Evolutionary conservation across 2,797 vertebrate species (phyloP).

Genomic region (Propithecus perrieri): DNA sequence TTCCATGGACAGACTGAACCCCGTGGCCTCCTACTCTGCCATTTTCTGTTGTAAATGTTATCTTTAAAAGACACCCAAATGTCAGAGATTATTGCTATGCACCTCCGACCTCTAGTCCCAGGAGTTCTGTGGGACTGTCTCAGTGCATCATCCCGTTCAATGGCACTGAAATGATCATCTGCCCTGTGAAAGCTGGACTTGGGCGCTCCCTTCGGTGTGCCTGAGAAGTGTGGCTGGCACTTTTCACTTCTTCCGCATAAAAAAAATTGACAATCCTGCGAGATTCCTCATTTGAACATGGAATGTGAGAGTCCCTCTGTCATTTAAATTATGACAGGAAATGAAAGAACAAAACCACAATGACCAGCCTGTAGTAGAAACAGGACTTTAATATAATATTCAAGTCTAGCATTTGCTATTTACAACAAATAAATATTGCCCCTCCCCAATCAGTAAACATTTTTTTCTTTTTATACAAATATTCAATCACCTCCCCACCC

Average conservation of each 20-base stretch:
- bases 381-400: constrained; percentile 86
- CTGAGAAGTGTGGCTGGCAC: not conserved
- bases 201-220: rapidly evolving
- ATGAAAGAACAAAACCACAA: not conserved
- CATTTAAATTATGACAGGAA: not conserved
- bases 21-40: rapidly evolving
- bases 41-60: not conserved
- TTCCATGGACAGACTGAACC: not conserved
- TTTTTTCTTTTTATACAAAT: constrained; percentile 81
- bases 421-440: constrained; percentile 91
- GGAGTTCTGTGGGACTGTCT: not conserved
- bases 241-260: rapidly evolving
- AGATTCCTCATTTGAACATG: too few relatives aligned
- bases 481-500: constrained; percentile 56
- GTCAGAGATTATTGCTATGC: not conserved
- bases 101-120: not conserved
- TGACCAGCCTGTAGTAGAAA: constrained; percentile 68
- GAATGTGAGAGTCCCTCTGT: rapidly evolving
- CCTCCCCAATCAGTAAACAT: constrained; percentile 81
- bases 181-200: rapidly evolving
- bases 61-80: not conserved
- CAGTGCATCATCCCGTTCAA: rapidly evolving
- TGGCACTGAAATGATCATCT: rapidly evolving
- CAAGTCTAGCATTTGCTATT: constrained; percentile 86
- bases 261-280: rapidly evolving